Conservation (phyloP, 2,888 invertebrate species). For the Amphipyra berbera region DNA sequence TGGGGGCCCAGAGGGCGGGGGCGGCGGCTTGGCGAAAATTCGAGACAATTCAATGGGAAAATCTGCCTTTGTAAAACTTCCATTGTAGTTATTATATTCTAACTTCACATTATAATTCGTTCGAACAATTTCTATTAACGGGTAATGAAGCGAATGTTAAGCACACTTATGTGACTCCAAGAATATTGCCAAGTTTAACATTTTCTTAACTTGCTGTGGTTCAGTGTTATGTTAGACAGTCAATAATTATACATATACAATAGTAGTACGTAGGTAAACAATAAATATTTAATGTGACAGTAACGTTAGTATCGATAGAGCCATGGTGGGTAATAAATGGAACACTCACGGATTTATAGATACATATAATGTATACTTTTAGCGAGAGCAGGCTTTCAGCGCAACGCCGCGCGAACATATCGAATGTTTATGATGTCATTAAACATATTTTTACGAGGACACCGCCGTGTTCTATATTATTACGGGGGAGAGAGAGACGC, state of each 20-base stretch:
- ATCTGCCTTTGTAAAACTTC: slow-evolving; percentile 85
- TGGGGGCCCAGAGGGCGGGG: slow-evolving; percentile 38
- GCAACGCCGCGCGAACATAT: slow-evolving; percentile 78
- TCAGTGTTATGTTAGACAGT: slow-evolving; percentile 8
- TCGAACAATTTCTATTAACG: slow-evolving; percentile 57
- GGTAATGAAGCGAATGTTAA: slow-evolving; percentile 49
- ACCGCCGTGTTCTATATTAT: slow-evolving; percentile 83
- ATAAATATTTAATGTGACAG: slow-evolving; percentile 72
- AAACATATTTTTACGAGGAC: slow-evolving; percentile 89
- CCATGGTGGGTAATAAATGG: slow-evolving; percentile 76
- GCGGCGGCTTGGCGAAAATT: slow-evolving; percentile 72
- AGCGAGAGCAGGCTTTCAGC: slow-evolving; percentile 79
- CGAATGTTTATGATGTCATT: slow-evolving; percentile 87
- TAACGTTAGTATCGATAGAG: slow-evolving; percentile 76
- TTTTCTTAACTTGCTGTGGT: slow-evolving; percentile 6
- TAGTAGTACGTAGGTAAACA: slow-evolving; percentile 53
- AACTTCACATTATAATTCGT: slow-evolving; percentile 65
- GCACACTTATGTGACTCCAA: slow-evolving; percentile 24
- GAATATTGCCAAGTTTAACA: slow-evolving; percentile 23
- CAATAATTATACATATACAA: slow-evolving; percentile 36
- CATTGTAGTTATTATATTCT: slow-evolving; percentile 76
- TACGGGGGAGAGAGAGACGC: slow-evolving; percentile 71
- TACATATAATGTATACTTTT: slow-evolving; percentile 71
- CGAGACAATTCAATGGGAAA: slow-evolving; percentile 86
- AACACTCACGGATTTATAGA: slow-evolving; percentile 83